Evolutionary conservation across 1,140 invertebrate species (phyloP).

Genomic region (Drosophila grimshawi): DNA sequence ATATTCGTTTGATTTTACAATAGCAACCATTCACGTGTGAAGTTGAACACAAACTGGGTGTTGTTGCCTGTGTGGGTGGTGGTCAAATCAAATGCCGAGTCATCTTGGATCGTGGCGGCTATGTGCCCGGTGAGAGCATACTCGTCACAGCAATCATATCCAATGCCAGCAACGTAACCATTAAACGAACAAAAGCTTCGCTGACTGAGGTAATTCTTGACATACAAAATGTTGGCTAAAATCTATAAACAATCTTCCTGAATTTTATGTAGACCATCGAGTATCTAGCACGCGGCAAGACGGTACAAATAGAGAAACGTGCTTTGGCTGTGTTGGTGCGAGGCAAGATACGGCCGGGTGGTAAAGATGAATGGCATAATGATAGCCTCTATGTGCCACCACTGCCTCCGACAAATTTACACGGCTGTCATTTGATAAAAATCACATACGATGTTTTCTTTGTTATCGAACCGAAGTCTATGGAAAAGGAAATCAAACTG

Average conservation of each 20-base stretch:
- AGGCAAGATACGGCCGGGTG: conserved; percentile 93
- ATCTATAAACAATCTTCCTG: neutral
- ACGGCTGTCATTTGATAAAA: conserved; percentile 97
- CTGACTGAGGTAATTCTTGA: conserved; percentile 89
- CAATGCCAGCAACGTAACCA: conserved; percentile 92
- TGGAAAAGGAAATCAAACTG: conserved; percentile 96
- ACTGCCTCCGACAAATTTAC: conserved; percentile 96
- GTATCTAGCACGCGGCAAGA: conserved; percentile 94
- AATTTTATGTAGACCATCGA: conserved; percentile 90
- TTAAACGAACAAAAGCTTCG: conserved; percentile 90
- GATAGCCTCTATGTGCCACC: conserved; percentile 97
- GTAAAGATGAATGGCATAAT: conserved; percentile 92
- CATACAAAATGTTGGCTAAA: neutral
- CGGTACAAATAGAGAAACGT: conserved; percentile 93
- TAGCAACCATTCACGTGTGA: conserved; percentile 96
- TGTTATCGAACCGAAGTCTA: conserved; percentile 94
- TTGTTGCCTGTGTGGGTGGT: conserved; percentile 91
- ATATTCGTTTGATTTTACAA: neutral
- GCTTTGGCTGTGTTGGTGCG: conserved; percentile 92
- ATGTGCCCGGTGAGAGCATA: conserved; percentile 96
- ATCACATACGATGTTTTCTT: conserved; percentile 98
- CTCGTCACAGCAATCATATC: conserved; percentile 93
- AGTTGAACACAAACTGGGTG: conserved; percentile 94
- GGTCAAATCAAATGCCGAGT: conserved; percentile 93
- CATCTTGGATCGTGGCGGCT: conserved; percentile 94